These are phyloP conservation scores for Urocolius indicus DNA, from an alignment of 2,113 vertebrate genomes.

Conservation along the genomic window DNA sequence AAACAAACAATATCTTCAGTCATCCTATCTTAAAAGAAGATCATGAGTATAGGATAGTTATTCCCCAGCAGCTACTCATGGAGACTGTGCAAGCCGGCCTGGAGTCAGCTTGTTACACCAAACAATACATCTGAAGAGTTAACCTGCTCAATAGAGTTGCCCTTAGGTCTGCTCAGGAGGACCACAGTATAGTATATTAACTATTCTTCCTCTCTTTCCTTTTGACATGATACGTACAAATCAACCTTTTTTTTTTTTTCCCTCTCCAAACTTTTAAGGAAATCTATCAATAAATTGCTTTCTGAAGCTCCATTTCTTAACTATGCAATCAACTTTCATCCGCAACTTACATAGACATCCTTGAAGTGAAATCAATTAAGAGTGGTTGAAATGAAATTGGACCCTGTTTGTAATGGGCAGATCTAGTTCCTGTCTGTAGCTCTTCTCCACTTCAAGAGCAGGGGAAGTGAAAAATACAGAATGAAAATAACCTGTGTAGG, in stretches of 20 bases:
- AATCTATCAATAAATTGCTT: neutral
- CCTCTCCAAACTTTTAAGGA: neutral
- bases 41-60: accelerated
- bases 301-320: neutral
- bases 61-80: neutral
- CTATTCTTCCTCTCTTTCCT: neutral
- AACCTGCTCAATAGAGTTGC: neutral
- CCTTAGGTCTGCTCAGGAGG: neutral
- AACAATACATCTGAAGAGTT: neutral
- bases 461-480: neutral
- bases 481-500: neutral
- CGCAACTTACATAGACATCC: neutral
- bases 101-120: neutral
- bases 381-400: neutral
- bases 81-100: neutral
- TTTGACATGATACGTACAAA: neutral
- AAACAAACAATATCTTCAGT: neutral
- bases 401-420: neutral
- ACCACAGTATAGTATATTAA: neutral
- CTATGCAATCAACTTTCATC: neutral
- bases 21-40: neutral
- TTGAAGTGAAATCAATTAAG: neutral
- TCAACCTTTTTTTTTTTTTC: neutral
- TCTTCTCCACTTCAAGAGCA: neutral
- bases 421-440: neutral